Evolutionary conservation across 2,113 vertebrate species (phyloP).

Genomic region (Muntiacus reevesi): DNA sequence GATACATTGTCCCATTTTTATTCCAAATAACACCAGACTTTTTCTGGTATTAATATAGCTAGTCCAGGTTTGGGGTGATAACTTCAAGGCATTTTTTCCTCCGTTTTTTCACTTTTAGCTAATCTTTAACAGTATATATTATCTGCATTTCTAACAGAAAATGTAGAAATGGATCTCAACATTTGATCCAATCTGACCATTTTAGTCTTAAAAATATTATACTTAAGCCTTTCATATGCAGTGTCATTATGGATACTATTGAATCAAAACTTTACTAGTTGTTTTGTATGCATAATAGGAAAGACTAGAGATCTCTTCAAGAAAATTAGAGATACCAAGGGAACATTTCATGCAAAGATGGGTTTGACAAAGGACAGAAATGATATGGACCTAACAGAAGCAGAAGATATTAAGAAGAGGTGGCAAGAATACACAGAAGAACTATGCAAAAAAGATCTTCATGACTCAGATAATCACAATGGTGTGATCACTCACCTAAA

Average conservation of each 20-base stretch:
- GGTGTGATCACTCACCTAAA: neutral
- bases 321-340: neutral
- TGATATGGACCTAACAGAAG: neutral
- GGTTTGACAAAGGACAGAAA: neutral
- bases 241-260: neutral
- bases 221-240: neutral
- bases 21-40: neutral
- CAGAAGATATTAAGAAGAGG: neutral
- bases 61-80: neutral
- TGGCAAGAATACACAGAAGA: neutral
- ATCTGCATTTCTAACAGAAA: neutral
- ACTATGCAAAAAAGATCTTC: neutral
- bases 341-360: neutral
- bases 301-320: neutral
- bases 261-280: neutral
- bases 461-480: fast-evolving
- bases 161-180: neutral
- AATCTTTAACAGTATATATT: neutral
- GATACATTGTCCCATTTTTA: neutral
- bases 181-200: neutral
- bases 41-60: neutral
- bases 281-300: neutral
- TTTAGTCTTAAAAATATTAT: neutral
- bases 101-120: neutral
- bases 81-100: neutral